Percentiles rank a stretch among this genome's conserved stretches.
Conservation (phyloP, 1,140 invertebrate species). For the Dolichoris vasculosae region DNA sequence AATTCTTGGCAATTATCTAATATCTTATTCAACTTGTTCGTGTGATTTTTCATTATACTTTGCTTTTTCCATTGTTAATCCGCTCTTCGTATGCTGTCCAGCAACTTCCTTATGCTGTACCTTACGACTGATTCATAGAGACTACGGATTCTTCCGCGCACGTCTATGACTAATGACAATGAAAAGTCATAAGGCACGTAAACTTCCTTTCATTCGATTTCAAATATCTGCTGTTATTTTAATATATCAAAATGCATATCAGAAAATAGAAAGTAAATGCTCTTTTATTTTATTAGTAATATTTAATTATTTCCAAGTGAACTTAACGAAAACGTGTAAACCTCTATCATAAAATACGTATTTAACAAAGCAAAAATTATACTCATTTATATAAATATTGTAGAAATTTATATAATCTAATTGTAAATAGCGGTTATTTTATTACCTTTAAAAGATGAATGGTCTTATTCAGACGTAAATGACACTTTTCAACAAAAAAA, state of each 20-base stretch:
- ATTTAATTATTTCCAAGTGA: background rate
- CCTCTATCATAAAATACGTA: too few species aligned
- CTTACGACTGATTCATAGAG: constrained; percentile 31
- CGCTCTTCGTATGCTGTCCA: constrained; percentile 9
- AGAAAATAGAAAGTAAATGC: background rate
- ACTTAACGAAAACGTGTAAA: background rate
- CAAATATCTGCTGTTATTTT: constrained; percentile 15
- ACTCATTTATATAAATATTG: too few species aligned
- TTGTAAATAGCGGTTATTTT: too few species aligned
- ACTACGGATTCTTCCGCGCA: constrained; percentile 14
- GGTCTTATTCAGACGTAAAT: too few species aligned
- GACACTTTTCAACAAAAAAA: too few species aligned
- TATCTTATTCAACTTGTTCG: constrained; percentile 21
- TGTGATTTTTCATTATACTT: constrained; percentile 7
- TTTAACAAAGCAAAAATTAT: too few species aligned
- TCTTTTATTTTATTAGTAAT: background rate
- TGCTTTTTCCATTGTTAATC: constrained; percentile 33
- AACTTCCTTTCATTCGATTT: constrained; percentile 44
- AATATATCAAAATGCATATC: background rate
- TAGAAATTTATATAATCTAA: too few species aligned
- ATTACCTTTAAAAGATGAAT: too few species aligned
- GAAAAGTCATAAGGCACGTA: constrained; percentile 37
- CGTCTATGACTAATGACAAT: constrained; percentile 29
- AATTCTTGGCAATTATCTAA: background rate
- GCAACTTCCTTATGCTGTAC: background rate